These are phyloP conservation scores for Polypedilum vanderplanki DNA, from an alignment of 1,140 invertebrate genomes.

Conservation along the genomic window DNA sequence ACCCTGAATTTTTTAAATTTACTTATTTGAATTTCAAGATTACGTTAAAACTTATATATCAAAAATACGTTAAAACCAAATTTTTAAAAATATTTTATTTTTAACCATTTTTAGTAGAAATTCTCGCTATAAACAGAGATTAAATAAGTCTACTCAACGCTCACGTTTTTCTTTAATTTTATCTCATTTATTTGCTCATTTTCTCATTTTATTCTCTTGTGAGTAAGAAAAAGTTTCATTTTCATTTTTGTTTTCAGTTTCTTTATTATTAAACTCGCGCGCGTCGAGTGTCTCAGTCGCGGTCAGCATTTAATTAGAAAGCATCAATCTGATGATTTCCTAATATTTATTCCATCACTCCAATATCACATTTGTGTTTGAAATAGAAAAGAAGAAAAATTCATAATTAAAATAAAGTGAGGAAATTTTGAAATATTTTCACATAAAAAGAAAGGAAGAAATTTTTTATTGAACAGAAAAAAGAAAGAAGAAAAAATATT, in stretches of 20 bases:
- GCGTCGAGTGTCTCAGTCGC: not conserved
- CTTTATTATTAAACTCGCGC: constrained; percentile 16
- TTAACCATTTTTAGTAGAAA: too few relatives aligned
- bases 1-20: too few relatives aligned
- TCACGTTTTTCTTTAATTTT: not conserved
- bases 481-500: not conserved
- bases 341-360: not conserved
- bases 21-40: too few relatives aligned
- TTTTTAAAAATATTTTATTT: too few relatives aligned
- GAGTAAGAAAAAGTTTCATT: not conserved
- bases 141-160: too few relatives aligned
- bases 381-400: not conserved
- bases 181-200: not conserved
- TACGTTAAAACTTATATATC: too few relatives aligned
- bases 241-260: not conserved
- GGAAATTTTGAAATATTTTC: not conserved
- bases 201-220: not conserved
- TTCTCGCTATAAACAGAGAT: too few relatives aligned
- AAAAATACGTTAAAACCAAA: too few relatives aligned
- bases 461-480: not conserved
- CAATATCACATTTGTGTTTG: not conserved
- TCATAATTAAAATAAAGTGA: not conserved
- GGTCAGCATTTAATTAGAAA: not conserved
- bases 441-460: not conserved
- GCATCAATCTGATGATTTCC: not conserved